Evolutionary conservation across 1,140 invertebrate species (phyloP).

Genomic region (Achatina immaculata): DNA sequence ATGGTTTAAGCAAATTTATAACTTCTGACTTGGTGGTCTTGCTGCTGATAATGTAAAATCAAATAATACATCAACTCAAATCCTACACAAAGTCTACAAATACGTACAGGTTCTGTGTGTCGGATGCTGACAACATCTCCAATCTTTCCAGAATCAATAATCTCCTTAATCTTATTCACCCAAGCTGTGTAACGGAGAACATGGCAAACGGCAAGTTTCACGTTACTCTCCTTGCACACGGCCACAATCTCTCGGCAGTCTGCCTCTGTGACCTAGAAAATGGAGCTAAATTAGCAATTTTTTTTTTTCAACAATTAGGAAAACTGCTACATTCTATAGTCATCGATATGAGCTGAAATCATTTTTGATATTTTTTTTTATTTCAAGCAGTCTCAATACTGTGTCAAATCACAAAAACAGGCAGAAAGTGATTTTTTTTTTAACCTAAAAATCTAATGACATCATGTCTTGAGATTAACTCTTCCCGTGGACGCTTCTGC

Average conservation of each 20-base stretch:
- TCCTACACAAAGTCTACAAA: not conserved
- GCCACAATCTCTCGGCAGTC: slow-evolving; percentile 71
- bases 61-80: not conserved
- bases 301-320: not conserved
- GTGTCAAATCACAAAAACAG: too few relatives aligned
- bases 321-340: not conserved
- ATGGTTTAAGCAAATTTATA: not conserved
- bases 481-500: too few relatives aligned
- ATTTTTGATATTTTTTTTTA: not conserved
- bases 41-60: not conserved
- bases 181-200: slow-evolving; percentile 71
- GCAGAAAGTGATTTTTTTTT: too few relatives aligned
- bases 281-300: too few relatives aligned
- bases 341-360: not conserved
- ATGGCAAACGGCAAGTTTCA: slow-evolving; percentile 72
- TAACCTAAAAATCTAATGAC: too few relatives aligned
- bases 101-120: slow-evolving; percentile 72
- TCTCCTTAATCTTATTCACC: slow-evolving; percentile 68
- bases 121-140: slow-evolving; percentile 73
- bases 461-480: too few relatives aligned
- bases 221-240: slow-evolving; percentile 65
- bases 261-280: slow-evolving; percentile 63
- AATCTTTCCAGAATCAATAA: slow-evolving; percentile 70
- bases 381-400: not conserved
- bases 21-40: not conserved